These are phyloP conservation scores for Haplochromis vanheusdeni DNA, from an alignment of 2,113 vertebrate genomes.

Conservation along the genomic window DNA sequence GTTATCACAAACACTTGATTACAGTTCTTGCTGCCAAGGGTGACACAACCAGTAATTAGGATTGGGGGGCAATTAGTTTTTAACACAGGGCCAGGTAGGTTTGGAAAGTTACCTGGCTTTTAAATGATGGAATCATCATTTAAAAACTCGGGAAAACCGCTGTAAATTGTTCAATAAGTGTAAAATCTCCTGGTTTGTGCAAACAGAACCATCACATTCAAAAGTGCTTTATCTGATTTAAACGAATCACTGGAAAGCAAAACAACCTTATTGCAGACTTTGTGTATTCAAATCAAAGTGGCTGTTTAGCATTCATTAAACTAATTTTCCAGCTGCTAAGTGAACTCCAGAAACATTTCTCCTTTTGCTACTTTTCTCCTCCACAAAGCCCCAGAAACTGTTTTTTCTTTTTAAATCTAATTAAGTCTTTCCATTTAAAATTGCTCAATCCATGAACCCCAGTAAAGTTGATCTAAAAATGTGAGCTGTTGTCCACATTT, in stretches of 20 bases:
- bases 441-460: rapidly evolving
- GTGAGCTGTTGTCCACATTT: background rate
- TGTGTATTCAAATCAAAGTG: background rate
- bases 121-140: background rate
- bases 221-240: background rate
- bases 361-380: background rate
- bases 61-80: background rate
- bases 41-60: background rate
- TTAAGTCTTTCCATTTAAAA: background rate
- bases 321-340: background rate
- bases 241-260: background rate
- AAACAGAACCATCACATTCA: background rate
- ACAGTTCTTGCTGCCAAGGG: background rate
- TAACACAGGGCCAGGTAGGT: background rate
- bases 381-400: background rate
- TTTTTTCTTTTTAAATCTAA: background rate
- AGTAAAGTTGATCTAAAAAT: background rate
- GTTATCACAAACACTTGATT: background rate
- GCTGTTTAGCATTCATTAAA: background rate
- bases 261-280: background rate
- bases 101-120: background rate
- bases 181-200: background rate
- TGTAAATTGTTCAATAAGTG: background rate
- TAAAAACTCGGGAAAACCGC: background rate
- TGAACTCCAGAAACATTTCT: background rate